Conservation (phyloP, 2,888 invertebrate genomes). For the Aleiodes leptofemur region DNA sequence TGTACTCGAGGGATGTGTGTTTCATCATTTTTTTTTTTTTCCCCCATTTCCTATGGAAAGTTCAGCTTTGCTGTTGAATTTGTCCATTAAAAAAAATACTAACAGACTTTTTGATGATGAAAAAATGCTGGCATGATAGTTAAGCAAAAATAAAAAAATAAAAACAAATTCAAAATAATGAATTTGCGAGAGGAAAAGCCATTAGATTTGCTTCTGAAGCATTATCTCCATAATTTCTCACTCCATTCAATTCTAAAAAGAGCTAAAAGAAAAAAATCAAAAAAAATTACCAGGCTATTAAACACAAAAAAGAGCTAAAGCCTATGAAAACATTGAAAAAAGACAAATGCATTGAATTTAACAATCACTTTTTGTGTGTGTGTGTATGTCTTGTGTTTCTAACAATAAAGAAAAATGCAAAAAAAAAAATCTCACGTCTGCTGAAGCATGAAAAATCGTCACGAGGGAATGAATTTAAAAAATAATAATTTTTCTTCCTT, state of each 20-base stretch:
- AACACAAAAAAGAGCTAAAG: not conserved
- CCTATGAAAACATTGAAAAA: conserved; percentile 1
- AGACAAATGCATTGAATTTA: conserved; percentile 7
- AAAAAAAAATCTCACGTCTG: conserved; percentile 14
- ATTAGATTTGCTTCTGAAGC: conserved; percentile 21
- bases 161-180: not conserved
- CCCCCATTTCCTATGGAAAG: not conserved
- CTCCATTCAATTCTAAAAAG: not conserved
- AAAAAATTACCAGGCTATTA: conserved; percentile 8
- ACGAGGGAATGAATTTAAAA: conserved; percentile 30
- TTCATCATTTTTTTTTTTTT: not conserved
- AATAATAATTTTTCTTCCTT: conserved; percentile 27
- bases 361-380: conserved; percentile 8
- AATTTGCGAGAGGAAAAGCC: not conserved
- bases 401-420: conserved; percentile 30
- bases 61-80: conserved; percentile 17
- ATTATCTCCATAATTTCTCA: not conserved
- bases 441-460: conserved; percentile 34
- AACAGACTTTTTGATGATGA: conserved; percentile 23
- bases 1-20: conserved; percentile 11
- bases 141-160: not conserved
- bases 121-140: conserved; percentile 15
- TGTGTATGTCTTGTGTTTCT: conserved; percentile 24
- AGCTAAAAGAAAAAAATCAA: not conserved
- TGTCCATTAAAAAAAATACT: conserved; percentile 14